Evolutionary conservation across 2,797 vertebrate species (phyloP).

Genomic region (Triplophysa bombifrons): DNA sequence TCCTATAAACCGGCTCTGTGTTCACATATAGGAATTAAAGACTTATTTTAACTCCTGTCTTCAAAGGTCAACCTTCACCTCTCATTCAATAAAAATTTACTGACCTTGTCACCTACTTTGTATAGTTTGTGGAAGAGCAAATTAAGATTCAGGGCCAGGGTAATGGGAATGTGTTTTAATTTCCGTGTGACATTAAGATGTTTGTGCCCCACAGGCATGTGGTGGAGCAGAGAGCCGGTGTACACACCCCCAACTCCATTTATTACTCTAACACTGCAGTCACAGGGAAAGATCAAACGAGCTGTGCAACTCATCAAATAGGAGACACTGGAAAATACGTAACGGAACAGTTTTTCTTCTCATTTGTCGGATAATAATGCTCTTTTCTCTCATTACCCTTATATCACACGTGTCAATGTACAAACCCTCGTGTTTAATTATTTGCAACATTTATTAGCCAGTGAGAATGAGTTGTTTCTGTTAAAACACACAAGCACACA

Average conservation of each 20-base stretch:
- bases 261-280: slow-evolving; percentile 96
- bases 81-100: slow-evolving; percentile 78
- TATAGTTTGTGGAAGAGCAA: slow-evolving; percentile 84
- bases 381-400: slow-evolving; percentile 75
- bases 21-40: slow-evolving; percentile 51
- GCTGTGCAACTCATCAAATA: slow-evolving; percentile 96
- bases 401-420: slow-evolving; percentile 74
- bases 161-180: slow-evolving; percentile 97
- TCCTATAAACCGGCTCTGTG: slow-evolving; percentile 26
- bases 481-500: slow-evolving; percentile 53
- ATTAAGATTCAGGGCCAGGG: slow-evolving; percentile 91
- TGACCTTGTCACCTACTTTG: slow-evolving; percentile 84
- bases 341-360: slow-evolving; percentile 58
- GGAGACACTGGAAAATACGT: slow-evolving; percentile 79
- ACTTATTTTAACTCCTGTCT: slow-evolving; percentile 55
- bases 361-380: slow-evolving; percentile 66
- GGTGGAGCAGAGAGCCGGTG: slow-evolving; percentile 81
- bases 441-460: slow-evolving; percentile 77
- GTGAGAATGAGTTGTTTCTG: slow-evolving; percentile 63
- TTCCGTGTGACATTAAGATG: slow-evolving; percentile 98
- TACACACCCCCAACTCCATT: slow-evolving; percentile 84
- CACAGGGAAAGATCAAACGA: slow-evolving; percentile 95
- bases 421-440: slow-evolving; percentile 74
- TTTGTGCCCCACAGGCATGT: slow-evolving; percentile 93
- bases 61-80: slow-evolving; percentile 79